phyloP scores from a whole-genome alignment of 1,140 invertebrate species.

The Cydia fagiglandana region DNA sequence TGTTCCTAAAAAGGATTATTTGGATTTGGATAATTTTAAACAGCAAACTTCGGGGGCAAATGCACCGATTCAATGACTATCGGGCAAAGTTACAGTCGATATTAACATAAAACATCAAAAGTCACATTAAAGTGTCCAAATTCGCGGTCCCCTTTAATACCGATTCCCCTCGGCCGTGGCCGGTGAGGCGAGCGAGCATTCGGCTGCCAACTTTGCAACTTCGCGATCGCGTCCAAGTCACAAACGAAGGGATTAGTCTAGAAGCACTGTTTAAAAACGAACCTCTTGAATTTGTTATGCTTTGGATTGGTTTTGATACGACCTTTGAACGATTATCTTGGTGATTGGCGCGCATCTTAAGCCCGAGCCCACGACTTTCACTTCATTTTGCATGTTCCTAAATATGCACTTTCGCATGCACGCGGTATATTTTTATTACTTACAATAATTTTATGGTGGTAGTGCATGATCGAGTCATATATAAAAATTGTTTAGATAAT shows the following conservation, averaged over 20 bases:
- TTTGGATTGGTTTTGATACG: too few relatives aligned
- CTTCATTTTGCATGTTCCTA: too few relatives aligned
- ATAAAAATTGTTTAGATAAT: too few relatives aligned
- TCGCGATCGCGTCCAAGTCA: neutral
- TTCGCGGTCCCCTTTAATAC: conserved; percentile 55
- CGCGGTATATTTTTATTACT: too few relatives aligned
- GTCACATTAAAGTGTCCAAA: conserved; percentile 77
- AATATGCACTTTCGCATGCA: too few relatives aligned
- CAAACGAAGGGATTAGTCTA: neutral
- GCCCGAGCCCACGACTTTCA: too few relatives aligned
- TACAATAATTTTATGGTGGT: too few relatives aligned
- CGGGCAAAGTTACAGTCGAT: conserved; percentile 59
- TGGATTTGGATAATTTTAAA: neutral
- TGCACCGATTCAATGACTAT: conserved; percentile 59
- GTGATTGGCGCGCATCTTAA: too few relatives aligned
- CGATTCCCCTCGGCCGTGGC: conserved; percentile 53
- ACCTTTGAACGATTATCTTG: too few relatives aligned
- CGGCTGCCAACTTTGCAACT: conserved; percentile 33
- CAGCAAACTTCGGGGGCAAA: conserved; percentile 12
- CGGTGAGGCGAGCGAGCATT: conserved; percentile 46
- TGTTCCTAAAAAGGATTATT: neutral
- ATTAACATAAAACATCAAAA: conserved; percentile 78
- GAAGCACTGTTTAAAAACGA: too few relatives aligned
- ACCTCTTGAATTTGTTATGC: too few relatives aligned
- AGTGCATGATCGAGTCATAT: too few relatives aligned